These are phyloP conservation scores for Lomographa bimaculata DNA, from an alignment of 2,888 invertebrate species.

Conservation along the genomic window DNA sequence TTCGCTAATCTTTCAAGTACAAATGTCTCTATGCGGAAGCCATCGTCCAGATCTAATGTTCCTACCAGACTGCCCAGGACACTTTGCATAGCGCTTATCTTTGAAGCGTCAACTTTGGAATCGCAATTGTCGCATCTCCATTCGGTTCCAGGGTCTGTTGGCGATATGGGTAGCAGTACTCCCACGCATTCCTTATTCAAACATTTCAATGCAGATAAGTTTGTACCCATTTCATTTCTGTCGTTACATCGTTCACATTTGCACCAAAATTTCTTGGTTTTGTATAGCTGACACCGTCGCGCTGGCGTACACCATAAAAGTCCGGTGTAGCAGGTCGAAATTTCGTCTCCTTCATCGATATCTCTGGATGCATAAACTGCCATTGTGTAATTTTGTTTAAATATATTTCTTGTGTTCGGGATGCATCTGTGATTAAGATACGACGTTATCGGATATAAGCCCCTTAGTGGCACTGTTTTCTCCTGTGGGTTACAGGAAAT, in stretches of 20 bases:
- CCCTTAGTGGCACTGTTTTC: conserved; percentile 75
- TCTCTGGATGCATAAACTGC: conserved; percentile 81
- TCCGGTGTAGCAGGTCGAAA: conserved; percentile 86
- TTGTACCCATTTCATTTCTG: conserved; percentile 84
- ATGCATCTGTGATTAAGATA: conserved; percentile 87
- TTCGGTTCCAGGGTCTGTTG: conserved; percentile 64
- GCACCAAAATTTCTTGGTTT: conserved; percentile 87
- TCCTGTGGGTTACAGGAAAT: conserved; percentile 55
- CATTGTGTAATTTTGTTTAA: conserved; percentile 80
- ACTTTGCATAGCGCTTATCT: conserved; percentile 71
- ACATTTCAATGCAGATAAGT: conserved; percentile 80
- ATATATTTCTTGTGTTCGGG: conserved; percentile 87
- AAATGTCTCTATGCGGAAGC: conserved; percentile 67
- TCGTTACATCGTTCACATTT: conserved; percentile 85
- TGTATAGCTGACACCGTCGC: conserved; percentile 83
- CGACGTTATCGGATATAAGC: conserved; percentile 86
- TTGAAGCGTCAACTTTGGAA: conserved; percentile 54
- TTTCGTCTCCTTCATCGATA: conserved; percentile 84
- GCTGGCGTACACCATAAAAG: conserved; percentile 86
- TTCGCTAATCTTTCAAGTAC: conserved; percentile 58
- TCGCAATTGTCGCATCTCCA: conserved; percentile 85
- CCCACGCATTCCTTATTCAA: conserved; percentile 77
- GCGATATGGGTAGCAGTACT: conserved; percentile 76
- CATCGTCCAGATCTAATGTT: conserved; percentile 67
- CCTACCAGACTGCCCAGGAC: conserved; percentile 82